Percentiles rank a stretch among this genome's conserved stretches.
phyloP scores from a whole-genome alignment of 2,888 invertebrate genomes.

The Lasioglossum figueresi region DNA sequence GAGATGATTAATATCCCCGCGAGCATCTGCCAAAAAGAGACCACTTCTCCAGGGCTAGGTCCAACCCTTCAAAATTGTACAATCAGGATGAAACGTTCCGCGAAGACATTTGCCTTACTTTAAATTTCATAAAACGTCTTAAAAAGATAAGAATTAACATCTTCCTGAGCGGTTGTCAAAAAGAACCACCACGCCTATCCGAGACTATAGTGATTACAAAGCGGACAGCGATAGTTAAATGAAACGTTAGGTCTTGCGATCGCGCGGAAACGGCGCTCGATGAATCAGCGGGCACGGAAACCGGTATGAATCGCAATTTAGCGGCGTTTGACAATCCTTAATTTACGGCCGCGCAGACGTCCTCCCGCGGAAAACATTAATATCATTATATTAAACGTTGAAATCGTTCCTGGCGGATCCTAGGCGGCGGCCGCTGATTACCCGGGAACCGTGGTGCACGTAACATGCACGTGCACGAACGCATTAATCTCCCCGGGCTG shows the following conservation, averaged over 20 bases:
- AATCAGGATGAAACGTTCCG: not conserved
- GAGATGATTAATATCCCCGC: not conserved
- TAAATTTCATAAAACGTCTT: not conserved
- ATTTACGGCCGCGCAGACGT: constrained; percentile 1
- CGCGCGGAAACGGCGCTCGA: not conserved
- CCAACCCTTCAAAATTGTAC: not conserved
- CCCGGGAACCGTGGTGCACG: not conserved
- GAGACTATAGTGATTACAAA: not conserved
- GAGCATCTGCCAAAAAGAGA: not conserved
- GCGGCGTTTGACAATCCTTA: constrained; percentile 8
- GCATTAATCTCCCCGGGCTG: constrained; percentile 10
- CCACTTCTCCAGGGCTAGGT: not conserved
- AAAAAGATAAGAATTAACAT: not conserved
- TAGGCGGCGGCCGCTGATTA: not conserved
- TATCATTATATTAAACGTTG: not conserved
- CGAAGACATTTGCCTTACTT: no score
- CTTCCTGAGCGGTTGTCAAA: not conserved
- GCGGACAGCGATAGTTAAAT: not conserved
- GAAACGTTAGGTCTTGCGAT: not conserved
- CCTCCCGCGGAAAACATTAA: not conserved
- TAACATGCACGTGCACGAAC: not conserved
- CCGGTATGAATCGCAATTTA: constrained; percentile 24
- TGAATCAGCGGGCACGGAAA: not conserved
- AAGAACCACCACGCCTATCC: not conserved
- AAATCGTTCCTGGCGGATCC: constrained; percentile 18